Evolutionary conservation across 2,797 vertebrate genomes (phyloP).

Genomic region (Sternarchorhynchus goeldii): DNA sequence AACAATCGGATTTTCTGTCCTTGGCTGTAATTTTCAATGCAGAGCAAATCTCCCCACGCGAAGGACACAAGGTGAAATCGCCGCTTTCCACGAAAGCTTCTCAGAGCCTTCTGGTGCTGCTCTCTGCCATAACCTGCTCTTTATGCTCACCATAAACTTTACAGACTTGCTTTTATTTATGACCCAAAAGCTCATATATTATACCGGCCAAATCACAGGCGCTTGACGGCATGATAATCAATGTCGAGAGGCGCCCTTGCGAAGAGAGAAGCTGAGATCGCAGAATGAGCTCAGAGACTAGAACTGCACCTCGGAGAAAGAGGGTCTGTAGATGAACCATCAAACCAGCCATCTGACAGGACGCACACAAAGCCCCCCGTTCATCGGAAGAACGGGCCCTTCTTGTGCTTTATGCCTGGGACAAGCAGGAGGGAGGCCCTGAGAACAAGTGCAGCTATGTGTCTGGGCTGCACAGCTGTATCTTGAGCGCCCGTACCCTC

Average conservation of each 20-base stretch:
- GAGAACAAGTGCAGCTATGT: constrained; percentile 47
- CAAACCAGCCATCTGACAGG: constrained; percentile 44
- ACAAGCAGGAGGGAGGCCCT: constrained; percentile 33
- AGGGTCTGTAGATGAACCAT: constrained; percentile 28
- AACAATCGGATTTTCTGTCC: constrained; percentile 54
- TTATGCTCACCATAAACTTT: constrained; percentile 56
- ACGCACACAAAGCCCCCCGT: constrained; percentile 47
- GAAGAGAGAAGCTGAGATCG: neutral
- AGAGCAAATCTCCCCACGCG: constrained; percentile 46
- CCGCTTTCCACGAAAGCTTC: constrained; percentile 31
- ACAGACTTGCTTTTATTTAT: constrained; percentile 54
- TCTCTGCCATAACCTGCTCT: constrained; percentile 42
- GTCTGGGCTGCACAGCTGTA: constrained; percentile 50
- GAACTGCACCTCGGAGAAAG: constrained; percentile 16
- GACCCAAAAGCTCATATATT: constrained; percentile 42
- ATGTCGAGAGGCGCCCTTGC: constrained; percentile 31
- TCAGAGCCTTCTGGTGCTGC: constrained; percentile 30
- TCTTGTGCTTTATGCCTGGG: constrained; percentile 48
- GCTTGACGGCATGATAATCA: constrained; percentile 27
- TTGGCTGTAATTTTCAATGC: constrained; percentile 52
- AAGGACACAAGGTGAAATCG: constrained; percentile 47
- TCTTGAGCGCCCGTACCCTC: constrained; percentile 48
- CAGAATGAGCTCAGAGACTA: neutral
- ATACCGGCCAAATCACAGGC: constrained; percentile 31
- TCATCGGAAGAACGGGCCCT: constrained; percentile 40